Evolutionary conservation across 2,888 invertebrate genomes (phyloP).

Genomic region (Athalia rosae): DNA sequence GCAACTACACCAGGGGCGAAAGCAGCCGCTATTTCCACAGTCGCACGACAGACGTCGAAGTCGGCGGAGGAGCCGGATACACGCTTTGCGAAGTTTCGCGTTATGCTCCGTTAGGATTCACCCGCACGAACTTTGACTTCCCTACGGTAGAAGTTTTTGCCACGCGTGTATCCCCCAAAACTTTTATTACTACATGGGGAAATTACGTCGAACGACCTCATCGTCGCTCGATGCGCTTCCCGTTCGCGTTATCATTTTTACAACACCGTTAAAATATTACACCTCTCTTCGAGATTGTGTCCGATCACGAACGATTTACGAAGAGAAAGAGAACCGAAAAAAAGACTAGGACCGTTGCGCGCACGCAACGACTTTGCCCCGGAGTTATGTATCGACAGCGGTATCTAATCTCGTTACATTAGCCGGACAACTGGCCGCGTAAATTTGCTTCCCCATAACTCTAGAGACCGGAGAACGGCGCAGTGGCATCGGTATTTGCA

Average conservation of each 20-base stretch:
- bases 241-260: too few relatives aligned
- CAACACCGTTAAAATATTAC: too few relatives aligned
- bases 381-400: slow-evolving; percentile 34
- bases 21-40: too few relatives aligned
- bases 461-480: neutral
- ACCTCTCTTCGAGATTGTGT: too few relatives aligned
- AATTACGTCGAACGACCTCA: too few relatives aligned
- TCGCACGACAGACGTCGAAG: neutral
- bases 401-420: slow-evolving; percentile 44
- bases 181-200: too few relatives aligned
- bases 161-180: neutral
- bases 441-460: slow-evolving; percentile 28
- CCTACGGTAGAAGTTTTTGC: neutral
- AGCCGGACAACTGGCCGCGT: slow-evolving; percentile 38
- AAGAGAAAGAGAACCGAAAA: too few relatives aligned
- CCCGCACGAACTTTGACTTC: slow-evolving; percentile 9
- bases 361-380: neutral
- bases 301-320: too few relatives aligned
- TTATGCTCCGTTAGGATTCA: slow-evolving; percentile 19
- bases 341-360: too few relatives aligned
- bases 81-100: slow-evolving; percentile 12
- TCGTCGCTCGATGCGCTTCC: too few relatives aligned
- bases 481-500: neutral
- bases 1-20: neutral
- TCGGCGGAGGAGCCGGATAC: neutral